Evolutionary conservation across 1,140 invertebrate genomes (phyloP).

Genomic region (Zaprionus taronus): DNA sequence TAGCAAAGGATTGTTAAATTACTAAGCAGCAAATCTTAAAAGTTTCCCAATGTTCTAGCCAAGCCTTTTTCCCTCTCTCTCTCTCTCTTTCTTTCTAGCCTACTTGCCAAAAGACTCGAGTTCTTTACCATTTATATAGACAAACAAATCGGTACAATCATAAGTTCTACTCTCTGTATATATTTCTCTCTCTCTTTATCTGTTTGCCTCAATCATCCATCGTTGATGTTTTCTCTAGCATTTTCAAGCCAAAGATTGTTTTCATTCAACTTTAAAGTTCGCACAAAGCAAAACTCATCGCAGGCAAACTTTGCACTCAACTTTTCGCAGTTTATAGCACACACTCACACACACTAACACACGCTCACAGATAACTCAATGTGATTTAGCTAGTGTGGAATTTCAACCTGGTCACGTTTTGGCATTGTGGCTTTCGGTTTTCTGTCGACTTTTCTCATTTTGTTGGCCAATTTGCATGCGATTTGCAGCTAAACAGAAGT

Average conservation of each 20-base stretch:
- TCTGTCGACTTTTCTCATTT: slow-evolving; percentile 23
- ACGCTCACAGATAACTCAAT: neutral
- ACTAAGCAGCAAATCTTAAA: too few species aligned
- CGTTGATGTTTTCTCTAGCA: neutral
- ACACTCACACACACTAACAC: too few species aligned
- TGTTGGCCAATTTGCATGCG: slow-evolving; percentile 28
- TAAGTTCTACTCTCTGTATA: neutral
- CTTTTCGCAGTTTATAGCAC: neutral
- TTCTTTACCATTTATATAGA: neutral
- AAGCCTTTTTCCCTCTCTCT: neutral
- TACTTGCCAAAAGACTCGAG: neutral
- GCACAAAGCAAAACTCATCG: neutral
- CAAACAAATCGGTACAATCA: neutral
- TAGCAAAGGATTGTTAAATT: too few species aligned
- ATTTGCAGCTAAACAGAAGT: slow-evolving; percentile 23
- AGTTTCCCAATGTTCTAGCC: too few species aligned
- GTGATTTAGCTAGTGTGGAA: slow-evolving; percentile 5
- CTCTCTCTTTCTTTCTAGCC: neutral
- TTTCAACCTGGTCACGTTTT: slow-evolving; percentile 58
- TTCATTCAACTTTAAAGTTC: neutral
- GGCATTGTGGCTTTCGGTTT: slow-evolving; percentile 64
- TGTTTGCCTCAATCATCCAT: neutral
- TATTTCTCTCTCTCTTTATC: neutral
- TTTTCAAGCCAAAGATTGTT: neutral
- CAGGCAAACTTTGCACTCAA: neutral